Percentiles rank a stretch among this genome's conserved stretches.
Evolutionary conservation across 2,797 vertebrate genomes (phyloP).

Genomic region (Spheniscus humboldti): DNA sequence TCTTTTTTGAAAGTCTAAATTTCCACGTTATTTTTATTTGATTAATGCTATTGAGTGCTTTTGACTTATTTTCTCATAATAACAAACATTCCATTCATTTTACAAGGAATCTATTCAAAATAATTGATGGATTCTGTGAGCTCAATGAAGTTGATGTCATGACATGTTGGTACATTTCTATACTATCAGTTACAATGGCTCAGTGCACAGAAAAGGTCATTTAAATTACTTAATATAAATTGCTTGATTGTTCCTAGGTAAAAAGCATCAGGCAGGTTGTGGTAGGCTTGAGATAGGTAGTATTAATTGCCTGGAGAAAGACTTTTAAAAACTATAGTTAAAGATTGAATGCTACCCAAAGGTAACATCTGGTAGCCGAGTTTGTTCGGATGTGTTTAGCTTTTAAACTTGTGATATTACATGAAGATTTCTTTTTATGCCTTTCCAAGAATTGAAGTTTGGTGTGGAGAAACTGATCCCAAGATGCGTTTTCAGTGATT

Average conservation of each 20-base stretch:
- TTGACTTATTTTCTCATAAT: not conserved
- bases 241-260: not conserved
- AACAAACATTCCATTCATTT: conserved; percentile 28
- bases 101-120: not conserved
- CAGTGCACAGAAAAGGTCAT: not conserved
- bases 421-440: not conserved
- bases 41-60: conserved; percentile 17
- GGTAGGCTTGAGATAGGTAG: not conserved
- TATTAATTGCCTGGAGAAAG: not conserved
- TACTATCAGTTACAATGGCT: not conserved
- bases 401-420: not conserved
- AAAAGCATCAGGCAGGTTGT: not conserved
- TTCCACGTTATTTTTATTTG: conserved; percentile 29
- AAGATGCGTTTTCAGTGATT: not conserved
- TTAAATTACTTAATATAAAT: not conserved
- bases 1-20: not conserved
- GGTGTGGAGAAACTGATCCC: not conserved
- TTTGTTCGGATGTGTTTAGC: not conserved
- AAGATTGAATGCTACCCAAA: not conserved
- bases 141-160: not conserved
- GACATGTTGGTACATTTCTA: not conserved
- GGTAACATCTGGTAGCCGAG: not conserved
- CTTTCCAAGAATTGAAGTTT: not conserved
- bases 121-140: not conserved
- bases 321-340: not conserved